Percentiles rank a stretch among this genome's conserved stretches.
phyloP scores from a whole-genome alignment of 2,113 vertebrate species.

The Carollia perspicillata region DNA sequence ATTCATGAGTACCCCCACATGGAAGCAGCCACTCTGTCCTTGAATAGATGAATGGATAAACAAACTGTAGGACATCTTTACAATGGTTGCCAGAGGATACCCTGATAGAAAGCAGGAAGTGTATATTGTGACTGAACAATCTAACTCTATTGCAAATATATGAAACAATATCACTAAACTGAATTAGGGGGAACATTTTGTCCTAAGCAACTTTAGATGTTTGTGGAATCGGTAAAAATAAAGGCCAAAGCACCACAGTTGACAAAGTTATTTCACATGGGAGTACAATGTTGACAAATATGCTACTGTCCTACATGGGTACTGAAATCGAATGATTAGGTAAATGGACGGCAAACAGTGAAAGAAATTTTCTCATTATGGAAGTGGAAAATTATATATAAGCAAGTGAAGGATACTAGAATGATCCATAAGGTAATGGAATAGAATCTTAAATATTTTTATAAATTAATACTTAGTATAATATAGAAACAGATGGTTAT shows the following conservation, averaged over 20 bases:
- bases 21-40: background rate
- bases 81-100: too few relatives aligned
- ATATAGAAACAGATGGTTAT: background rate
- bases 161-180: background rate
- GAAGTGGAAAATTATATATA: background rate
- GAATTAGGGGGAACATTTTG: background rate
- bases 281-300: background rate
- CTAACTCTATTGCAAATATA: background rate
- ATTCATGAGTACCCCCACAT: background rate
- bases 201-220: background rate
- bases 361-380: background rate
- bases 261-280: background rate
- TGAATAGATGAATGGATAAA: too few relatives aligned
- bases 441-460: background rate
- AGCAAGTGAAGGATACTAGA: background rate
- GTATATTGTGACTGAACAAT: too few relatives aligned
- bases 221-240: background rate
- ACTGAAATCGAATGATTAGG: background rate
- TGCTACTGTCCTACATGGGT: accelerated
- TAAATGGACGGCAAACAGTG: too few relatives aligned
- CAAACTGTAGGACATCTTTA: too few relatives aligned
- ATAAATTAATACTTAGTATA: background rate
- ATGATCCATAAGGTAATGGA: background rate
- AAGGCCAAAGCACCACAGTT: background rate
- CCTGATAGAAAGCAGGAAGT: background rate